Percentiles rank a stretch among this genome's conserved stretches.
Conservation (phyloP, 2,113 vertebrate species). For the Nycticebus coucang region DNA sequence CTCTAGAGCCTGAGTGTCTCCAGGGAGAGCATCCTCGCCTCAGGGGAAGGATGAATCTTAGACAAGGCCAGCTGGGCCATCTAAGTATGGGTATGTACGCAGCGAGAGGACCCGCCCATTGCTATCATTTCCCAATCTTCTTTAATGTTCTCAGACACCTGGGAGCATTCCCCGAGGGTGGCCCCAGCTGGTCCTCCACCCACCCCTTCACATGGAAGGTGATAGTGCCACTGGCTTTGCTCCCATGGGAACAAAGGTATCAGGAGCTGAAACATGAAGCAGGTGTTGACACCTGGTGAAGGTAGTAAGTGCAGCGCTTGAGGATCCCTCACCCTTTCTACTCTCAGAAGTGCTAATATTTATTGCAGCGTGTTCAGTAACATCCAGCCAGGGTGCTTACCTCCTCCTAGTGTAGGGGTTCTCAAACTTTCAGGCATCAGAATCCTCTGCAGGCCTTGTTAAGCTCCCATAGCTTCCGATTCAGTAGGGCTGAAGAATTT, state of each 20-base stretch:
- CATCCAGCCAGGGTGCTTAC: not conserved
- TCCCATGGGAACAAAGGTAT: not conserved
- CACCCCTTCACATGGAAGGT: not conserved
- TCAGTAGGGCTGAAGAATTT: not conserved
- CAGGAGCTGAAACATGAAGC: not conserved
- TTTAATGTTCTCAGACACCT: not conserved
- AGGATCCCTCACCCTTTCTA: not conserved
- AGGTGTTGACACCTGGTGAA: not conserved
- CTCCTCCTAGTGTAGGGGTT: not conserved
- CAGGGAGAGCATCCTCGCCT: not conserved
- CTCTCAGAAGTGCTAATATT: not conserved
- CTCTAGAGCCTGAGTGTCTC: accelerated
- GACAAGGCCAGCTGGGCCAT: not conserved
- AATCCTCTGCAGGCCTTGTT: not conserved
- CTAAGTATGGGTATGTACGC: not conserved
- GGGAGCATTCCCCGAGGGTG: not conserved
- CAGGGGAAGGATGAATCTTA: not conserved
- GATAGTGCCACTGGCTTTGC: not conserved
- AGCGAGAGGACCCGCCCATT: not conserved
- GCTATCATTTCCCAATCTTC: not conserved
- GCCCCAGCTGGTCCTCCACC: not conserved
- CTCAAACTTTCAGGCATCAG: not conserved
- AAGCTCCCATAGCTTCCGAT: not conserved
- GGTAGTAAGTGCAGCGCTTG: slow-evolving; percentile 5
- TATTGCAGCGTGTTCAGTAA: not conserved